phyloP scores from a whole-genome alignment of 1,140 invertebrate genomes.

The Drosophila kepulauana region DNA sequence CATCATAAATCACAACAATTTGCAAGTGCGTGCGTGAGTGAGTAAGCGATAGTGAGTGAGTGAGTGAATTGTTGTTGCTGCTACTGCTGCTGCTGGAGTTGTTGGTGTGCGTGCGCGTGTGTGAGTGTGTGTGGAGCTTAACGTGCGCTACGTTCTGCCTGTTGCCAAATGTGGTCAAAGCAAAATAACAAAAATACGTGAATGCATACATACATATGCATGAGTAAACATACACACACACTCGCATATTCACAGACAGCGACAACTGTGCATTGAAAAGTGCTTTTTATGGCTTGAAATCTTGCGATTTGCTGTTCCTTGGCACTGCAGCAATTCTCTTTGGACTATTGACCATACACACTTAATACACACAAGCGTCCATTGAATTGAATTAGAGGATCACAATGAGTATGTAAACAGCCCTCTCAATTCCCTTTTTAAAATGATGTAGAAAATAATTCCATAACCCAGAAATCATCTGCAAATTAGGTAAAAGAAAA shows the following conservation, averaged over 20 bases:
- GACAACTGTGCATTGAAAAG: conserved; percentile 58
- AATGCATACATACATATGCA: conserved; percentile 31
- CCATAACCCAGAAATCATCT: conserved; percentile 46
- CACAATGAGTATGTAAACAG: background rate
- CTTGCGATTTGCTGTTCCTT: conserved; percentile 47
- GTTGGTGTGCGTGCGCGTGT: conserved; percentile 46
- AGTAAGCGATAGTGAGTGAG: conserved; percentile 42
- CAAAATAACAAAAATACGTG: conserved; percentile 66
- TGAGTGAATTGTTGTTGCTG: conserved; percentile 31
- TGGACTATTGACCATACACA: conserved; percentile 15
- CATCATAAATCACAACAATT: conserved; percentile 35
- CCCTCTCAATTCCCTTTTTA: background rate
- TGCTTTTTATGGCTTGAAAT: conserved; percentile 76
- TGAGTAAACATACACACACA: conserved; percentile 25
- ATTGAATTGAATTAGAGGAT: conserved; percentile 15
- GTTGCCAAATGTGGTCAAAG: conserved; percentile 80
- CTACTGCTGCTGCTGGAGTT: conserved; percentile 40
- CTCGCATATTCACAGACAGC: background rate
- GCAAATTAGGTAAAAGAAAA: conserved; percentile 60
- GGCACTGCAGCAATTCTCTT: conserved; percentile 36
- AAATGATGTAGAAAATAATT: conserved; percentile 10
- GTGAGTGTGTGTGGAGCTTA: conserved; percentile 52
- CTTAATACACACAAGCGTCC: background rate
- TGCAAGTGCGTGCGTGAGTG: conserved; percentile 65
- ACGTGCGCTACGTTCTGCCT: conserved; percentile 56